Percentiles rank a stretch among this genome's conserved stretches.
Evolutionary conservation across 2,797 vertebrate genomes (phyloP).

Genomic region (Menidia menidia): DNA sequence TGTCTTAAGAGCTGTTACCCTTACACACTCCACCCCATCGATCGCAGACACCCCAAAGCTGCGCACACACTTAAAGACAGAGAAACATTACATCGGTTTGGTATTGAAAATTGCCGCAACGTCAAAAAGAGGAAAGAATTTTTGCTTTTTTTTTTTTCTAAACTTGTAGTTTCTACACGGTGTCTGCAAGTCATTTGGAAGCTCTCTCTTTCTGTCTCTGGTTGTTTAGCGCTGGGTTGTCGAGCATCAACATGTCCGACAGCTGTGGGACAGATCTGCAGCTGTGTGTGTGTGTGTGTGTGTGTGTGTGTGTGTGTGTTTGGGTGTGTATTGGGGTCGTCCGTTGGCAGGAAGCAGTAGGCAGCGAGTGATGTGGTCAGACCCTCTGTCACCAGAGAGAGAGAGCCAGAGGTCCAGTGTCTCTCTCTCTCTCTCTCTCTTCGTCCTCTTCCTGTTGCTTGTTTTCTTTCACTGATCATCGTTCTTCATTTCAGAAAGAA

Average conservation of each 20-base stretch:
- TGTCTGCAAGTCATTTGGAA: neutral
- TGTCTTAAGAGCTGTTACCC: conserved; percentile 69
- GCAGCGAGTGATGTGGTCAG: conserved; percentile 94
- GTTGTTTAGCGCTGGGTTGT: conserved; percentile 59
- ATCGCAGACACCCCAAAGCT: conserved; percentile 40
- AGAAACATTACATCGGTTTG: conserved; percentile 1
- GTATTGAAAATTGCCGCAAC: neutral
- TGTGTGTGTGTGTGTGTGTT: conserved; percentile 52
- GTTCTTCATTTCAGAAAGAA: conserved; percentile 55
- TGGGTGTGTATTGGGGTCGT: conserved; percentile 69
- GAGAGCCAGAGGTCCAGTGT: conserved; percentile 16
- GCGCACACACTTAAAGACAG: conserved; percentile 24
- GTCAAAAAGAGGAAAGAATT: neutral
- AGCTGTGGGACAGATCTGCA: conserved; percentile 83
- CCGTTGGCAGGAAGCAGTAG: conserved; percentile 86
- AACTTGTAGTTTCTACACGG: neutral
- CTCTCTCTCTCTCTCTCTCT: conserved; percentile 13
- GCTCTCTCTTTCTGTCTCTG: conserved; percentile 8
- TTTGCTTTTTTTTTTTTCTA: neutral
- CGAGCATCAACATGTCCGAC: conserved; percentile 72
- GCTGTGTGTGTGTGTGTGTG: conserved; percentile 46
- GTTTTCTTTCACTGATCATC: conserved; percentile 65
- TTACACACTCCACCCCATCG: conserved; percentile 31
- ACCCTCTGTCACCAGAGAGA: conserved; percentile 87
- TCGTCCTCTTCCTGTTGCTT: conserved; percentile 63